A percentile compares a stretch with the other conserved stretches of the same genome.
Conservation (phyloP, 2,113 vertebrate genomes). For the Cryptotis parvus region DNA sequence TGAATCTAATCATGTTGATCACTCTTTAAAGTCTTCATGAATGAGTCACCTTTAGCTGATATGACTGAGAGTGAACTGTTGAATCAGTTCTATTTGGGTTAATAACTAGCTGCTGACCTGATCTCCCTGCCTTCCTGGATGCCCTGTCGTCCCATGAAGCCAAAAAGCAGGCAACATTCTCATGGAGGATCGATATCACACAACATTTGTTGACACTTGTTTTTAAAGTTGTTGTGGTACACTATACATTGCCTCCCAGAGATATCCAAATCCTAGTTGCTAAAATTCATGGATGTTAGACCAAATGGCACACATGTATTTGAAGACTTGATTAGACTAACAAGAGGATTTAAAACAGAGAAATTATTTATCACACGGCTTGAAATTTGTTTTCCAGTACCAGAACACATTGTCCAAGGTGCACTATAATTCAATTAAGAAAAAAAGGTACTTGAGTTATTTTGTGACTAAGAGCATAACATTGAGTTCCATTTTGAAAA, state of each 20-base stretch:
- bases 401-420: slow-evolving; percentile 20
- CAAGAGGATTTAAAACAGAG: neutral
- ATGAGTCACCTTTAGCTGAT: neutral
- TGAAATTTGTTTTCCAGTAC: slow-evolving; percentile 29
- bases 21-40: neutral
- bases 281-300: neutral
- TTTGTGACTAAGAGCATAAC: slow-evolving; percentile 26
- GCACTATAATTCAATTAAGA: neutral
- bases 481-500: slow-evolving; percentile 24
- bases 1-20: neutral
- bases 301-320: neutral
- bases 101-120: neutral
- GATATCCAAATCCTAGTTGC: neutral
- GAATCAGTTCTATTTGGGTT: neutral
- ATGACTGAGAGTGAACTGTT: neutral
- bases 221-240: neutral
- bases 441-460: neutral
- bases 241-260: neutral
- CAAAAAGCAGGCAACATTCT: neutral
- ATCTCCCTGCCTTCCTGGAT: neutral
- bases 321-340: no score
- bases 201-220: neutral
- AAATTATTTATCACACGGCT: slow-evolving; percentile 16
- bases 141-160: neutral
- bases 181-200: neutral